Percentiles rank a stretch among this genome's conserved stretches.
These are phyloP conservation scores for Trypoxylus dichotomus DNA, from an alignment of 1,140 invertebrate genomes.

Conservation along the genomic window DNA sequence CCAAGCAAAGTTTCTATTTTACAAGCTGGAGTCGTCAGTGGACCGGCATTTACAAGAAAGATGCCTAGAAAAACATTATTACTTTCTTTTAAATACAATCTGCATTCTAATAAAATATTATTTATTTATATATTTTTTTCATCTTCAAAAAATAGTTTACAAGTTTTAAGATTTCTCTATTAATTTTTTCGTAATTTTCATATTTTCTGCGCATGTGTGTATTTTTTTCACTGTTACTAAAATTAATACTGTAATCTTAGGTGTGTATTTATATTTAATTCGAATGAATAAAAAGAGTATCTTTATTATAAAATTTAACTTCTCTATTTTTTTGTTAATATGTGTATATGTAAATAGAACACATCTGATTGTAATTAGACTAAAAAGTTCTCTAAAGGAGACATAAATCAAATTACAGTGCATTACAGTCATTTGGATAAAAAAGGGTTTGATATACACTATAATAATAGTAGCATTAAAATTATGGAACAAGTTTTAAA, in stretches of 20 bases:
- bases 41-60: constrained; percentile 27
- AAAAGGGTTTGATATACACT: not conserved
- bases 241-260: constrained; percentile 24
- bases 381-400: not conserved
- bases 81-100: constrained; percentile 12
- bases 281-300: constrained; percentile 7
- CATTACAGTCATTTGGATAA: not conserved
- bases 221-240: not conserved
- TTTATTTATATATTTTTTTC: constrained; percentile 15
- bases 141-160: constrained; percentile 22
- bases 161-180: not conserved
- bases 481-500: not conserved
- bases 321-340: constrained; percentile 26
- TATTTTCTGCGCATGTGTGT: constrained; percentile 8
- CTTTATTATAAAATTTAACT: constrained; percentile 28
- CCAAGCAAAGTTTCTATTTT: constrained; percentile 41
- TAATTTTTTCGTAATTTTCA: not conserved
- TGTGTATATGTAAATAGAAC: constrained; percentile 33
- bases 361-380: constrained; percentile 34
- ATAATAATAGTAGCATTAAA: constrained; percentile 20
- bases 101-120: constrained; percentile 32
- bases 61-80: constrained; percentile 18
- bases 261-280: constrained; percentile 8
- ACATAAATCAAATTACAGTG: constrained; percentile 11
- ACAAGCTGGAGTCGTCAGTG: constrained; percentile 38